phyloP scores from a whole-genome alignment of 1,140 invertebrate species.

The Camponotus floridanus region DNA sequence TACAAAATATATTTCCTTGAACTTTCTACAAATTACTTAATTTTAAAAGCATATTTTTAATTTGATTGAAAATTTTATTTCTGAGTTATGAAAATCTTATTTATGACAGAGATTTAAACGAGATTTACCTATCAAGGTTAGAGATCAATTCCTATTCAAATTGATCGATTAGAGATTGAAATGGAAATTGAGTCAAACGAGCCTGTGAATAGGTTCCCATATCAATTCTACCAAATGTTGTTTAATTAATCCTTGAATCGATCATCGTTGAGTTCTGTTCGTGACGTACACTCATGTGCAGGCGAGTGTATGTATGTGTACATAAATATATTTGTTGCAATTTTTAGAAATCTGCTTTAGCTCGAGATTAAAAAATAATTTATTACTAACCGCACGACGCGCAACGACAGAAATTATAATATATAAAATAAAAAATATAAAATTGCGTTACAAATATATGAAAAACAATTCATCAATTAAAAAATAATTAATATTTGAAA shows the following conservation, averaged over 20 bases:
- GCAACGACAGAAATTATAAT: too few species aligned
- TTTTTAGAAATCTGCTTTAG: too few species aligned
- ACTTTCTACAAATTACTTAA: not conserved
- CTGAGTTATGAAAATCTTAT: not conserved
- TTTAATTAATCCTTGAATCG: conserved; percentile 12
- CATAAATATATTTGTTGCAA: too few species aligned
- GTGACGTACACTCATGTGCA: not conserved
- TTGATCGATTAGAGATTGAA: conserved; percentile 5
- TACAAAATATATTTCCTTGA: not conserved
- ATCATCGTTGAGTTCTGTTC: not conserved
- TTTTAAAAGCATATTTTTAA: not conserved
- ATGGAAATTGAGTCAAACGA: conserved; percentile 32
- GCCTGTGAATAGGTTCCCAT: not conserved
- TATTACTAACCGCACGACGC: too few species aligned
- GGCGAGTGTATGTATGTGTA: too few species aligned
- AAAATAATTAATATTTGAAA: too few species aligned
- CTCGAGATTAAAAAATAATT: too few species aligned
- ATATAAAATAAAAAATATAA: too few species aligned
- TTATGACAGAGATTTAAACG: not conserved
- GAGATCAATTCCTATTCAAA: not conserved
- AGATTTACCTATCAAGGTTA: not conserved
- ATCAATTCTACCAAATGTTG: conserved; percentile 10
- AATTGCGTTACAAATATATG: too few species aligned
- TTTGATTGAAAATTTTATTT: not conserved
- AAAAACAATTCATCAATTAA: too few species aligned